These are phyloP conservation scores for Mesoligia furuncula DNA, from an alignment of 2,888 invertebrate species.

Conservation along the genomic window DNA sequence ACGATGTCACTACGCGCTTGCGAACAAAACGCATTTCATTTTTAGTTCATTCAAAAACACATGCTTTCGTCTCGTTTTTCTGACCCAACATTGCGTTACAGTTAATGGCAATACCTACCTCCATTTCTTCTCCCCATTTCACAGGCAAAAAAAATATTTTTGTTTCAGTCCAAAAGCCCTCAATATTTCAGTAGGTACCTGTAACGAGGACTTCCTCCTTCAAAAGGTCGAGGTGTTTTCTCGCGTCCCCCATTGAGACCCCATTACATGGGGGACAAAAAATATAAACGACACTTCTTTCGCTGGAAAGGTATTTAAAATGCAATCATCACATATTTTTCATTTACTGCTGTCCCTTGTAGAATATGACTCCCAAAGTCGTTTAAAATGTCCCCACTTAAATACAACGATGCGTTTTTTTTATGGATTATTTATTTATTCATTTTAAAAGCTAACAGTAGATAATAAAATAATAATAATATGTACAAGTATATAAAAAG, in stretches of 20 bases:
- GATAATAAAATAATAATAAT: too few relatives aligned
- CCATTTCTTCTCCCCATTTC: constrained; percentile 38
- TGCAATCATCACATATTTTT: constrained; percentile 28
- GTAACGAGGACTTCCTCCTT: constrained; percentile 12
- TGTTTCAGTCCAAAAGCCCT: constrained; percentile 11
- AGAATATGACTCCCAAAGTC: neutral
- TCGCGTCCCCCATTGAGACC: neutral
- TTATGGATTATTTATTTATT: too few relatives aligned
- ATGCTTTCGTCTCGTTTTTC: constrained; percentile 19
- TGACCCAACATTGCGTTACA: constrained; percentile 19
- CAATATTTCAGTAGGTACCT: constrained; percentile 27
- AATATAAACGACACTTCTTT: neutral
- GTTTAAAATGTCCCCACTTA: neutral
- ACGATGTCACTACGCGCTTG: neutral
- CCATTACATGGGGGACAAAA: neutral
- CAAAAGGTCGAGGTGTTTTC: constrained; percentile 6
- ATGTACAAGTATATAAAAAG: too few relatives aligned
- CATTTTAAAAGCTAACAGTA: too few relatives aligned
- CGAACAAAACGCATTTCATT: neutral
- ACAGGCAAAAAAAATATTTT: constrained; percentile 20
- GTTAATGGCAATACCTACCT: too few relatives aligned
- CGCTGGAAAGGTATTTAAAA: constrained; percentile 29
- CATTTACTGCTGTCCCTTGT: constrained; percentile 1
- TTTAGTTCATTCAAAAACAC: neutral
- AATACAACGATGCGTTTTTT: constrained; percentile 26